phyloP scores from a whole-genome alignment of 2,888 invertebrate species.

The Embidobia sp. region DNA sequence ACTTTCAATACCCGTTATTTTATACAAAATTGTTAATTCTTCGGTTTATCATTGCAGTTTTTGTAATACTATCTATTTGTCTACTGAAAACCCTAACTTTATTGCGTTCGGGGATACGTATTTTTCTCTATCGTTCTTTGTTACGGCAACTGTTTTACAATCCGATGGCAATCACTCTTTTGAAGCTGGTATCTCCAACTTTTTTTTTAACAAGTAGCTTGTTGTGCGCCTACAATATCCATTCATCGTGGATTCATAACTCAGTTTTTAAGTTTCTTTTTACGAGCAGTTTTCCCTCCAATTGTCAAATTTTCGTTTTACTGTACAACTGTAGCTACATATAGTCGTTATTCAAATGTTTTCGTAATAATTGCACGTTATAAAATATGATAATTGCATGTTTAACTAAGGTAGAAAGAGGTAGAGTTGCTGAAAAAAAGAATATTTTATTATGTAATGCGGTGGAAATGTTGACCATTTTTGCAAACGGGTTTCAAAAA shows the following conservation, averaged over 20 bases:
- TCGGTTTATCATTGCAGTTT: background rate
- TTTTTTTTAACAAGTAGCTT: conserved; percentile 16
- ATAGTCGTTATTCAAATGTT: too few relatives aligned
- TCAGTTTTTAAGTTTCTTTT: conserved; percentile 15
- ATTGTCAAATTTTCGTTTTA: conserved; percentile 27
- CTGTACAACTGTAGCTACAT: background rate
- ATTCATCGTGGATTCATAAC: conserved; percentile 28
- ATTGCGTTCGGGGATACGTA: conserved; percentile 23
- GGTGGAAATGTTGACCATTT: too few relatives aligned
- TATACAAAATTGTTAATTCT: conserved; percentile 11
- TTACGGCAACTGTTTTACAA: conserved; percentile 28
- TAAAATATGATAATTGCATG: too few relatives aligned
- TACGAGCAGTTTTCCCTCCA: conserved; percentile 14
- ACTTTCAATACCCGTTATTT: too few relatives aligned
- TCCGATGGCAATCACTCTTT: conserved; percentile 10
- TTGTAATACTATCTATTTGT: conserved; percentile 16
- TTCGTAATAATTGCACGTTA: too few relatives aligned
- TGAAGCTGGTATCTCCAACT: conserved; percentile 6
- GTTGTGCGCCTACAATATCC: conserved; percentile 18
- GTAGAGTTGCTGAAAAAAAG: too few relatives aligned
- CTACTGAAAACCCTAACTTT: conserved; percentile 8
- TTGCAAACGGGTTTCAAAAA: too few relatives aligned
- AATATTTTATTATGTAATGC: too few relatives aligned
- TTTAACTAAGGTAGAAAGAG: too few relatives aligned
- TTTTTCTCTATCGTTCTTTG: conserved; percentile 9